phyloP scores from a whole-genome alignment of 2,113 vertebrate species.

The Centropristis striata region DNA sequence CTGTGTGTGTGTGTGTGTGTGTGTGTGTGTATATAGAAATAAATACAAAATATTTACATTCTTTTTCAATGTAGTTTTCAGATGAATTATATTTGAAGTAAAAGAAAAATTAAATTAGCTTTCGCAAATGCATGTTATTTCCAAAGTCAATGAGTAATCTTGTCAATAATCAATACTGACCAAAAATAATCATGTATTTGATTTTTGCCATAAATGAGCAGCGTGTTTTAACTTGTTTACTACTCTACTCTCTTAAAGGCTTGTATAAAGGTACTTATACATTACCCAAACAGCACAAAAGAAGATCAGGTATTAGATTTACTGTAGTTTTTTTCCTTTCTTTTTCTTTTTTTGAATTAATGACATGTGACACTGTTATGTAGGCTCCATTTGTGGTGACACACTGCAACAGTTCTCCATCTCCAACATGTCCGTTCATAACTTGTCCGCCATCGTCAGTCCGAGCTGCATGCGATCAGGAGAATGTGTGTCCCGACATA shows the following conservation, averaged over 20 bases:
- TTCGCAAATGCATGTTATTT: too few relatives aligned
- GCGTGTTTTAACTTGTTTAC: conserved; percentile 81
- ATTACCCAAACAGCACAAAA: conserved; percentile 88
- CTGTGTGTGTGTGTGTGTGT: too few relatives aligned
- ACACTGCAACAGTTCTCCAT: conserved; percentile 78
- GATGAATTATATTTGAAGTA: too few relatives aligned
- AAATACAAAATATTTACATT: too few relatives aligned
- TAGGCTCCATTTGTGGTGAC: conserved; percentile 79
- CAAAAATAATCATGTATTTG: too few relatives aligned
- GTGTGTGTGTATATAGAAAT: too few relatives aligned
- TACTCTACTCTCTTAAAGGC: conserved; percentile 87
- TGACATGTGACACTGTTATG: conserved; percentile 69
- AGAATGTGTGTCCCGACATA: conserved; percentile 77
- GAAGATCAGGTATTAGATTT: conserved; percentile 87
- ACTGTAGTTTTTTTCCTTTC: conserved; percentile 38
- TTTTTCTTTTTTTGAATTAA: conserved; percentile 1
- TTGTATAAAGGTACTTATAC: conserved; percentile 88
- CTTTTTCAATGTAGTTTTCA: too few relatives aligned
- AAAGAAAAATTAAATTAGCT: too few relatives aligned
- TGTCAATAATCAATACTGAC: too few relatives aligned
- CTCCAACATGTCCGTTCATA: conserved; percentile 69
- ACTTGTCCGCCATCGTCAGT: conserved; percentile 71
- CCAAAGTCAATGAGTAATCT: too few relatives aligned
- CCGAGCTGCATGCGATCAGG: conserved; percentile 80
- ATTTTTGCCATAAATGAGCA: too few relatives aligned